Conservation (phyloP, 2,888 invertebrate species). For the Hydroisotoma schaefferi region DNA sequence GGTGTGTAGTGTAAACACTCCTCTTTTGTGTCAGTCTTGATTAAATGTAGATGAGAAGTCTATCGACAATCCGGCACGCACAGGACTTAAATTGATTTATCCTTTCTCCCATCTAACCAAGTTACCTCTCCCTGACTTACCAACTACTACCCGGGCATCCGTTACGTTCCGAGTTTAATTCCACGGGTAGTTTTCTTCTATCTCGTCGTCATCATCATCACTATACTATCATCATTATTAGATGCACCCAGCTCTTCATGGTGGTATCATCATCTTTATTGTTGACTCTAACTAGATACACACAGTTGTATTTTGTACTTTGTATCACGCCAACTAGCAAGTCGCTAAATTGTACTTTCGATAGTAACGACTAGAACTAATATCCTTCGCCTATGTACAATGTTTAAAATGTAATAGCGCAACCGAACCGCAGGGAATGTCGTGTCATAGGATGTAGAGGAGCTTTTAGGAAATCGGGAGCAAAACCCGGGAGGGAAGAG, state of each 20-base stretch:
- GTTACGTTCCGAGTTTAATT: too few species aligned
- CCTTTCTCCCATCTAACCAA: constrained; percentile 21
- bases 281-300: too few species aligned
- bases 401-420: not conserved
- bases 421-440: not conserved
- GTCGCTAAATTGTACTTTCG: too few species aligned
- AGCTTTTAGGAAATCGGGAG: not conserved
- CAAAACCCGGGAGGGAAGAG: not conserved
- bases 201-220: not conserved
- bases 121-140: not conserved
- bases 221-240: constrained; percentile 18
- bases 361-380: too few species aligned
- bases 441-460: not conserved
- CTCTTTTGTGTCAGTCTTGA: constrained; percentile 49
- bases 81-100: constrained; percentile 47
- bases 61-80: constrained; percentile 45
- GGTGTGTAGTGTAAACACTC: constrained; percentile 49
- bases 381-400: not conserved
- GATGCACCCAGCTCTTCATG: constrained; percentile 7
- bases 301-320: too few species aligned
- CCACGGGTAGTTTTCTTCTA: too few species aligned
- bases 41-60: constrained; percentile 49
- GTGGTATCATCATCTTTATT: too few species aligned
- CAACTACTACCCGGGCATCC: not conserved
- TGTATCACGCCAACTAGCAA: too few species aligned